Evolutionary conservation across 2,113 vertebrate species (phyloP).

Genomic region (Plecturocebus donacophilus): DNA sequence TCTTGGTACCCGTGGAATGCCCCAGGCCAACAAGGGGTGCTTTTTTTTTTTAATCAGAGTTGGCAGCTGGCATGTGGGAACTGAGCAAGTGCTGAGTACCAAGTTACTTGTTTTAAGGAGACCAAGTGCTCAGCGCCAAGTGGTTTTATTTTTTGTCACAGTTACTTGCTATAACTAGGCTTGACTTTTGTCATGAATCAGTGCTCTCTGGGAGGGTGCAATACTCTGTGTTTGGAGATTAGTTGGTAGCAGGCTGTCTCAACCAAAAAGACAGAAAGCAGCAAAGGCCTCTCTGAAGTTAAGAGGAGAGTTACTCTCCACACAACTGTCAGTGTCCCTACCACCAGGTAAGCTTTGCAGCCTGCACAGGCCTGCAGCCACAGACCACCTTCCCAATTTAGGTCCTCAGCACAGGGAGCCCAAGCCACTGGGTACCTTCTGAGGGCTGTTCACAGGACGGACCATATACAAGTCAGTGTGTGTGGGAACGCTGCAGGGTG

Average conservation of each 20-base stretch:
- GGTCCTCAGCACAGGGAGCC: background rate
- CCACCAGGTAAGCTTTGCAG: background rate
- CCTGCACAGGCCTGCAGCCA: background rate
- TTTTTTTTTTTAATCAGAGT: background rate
- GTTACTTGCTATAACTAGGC: background rate
- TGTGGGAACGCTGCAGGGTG: background rate
- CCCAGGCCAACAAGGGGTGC: background rate
- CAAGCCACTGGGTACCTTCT: background rate
- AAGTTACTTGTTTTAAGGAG: background rate
- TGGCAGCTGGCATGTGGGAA: background rate
- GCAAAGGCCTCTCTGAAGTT: background rate
- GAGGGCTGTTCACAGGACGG: background rate
- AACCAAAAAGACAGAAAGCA: background rate
- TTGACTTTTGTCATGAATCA: background rate
- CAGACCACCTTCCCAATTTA: background rate
- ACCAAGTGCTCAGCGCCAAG: background rate
- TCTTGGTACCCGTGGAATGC: background rate
- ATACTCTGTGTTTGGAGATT: background rate
- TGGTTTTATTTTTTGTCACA: background rate
- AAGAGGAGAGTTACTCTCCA: slow-evolving; percentile 26
- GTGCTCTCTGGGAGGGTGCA: background rate
- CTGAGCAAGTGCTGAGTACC: background rate
- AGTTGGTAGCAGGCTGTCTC: background rate
- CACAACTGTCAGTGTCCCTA: background rate
- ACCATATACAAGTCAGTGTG: too few species aligned